Evolutionary conservation across 2,797 vertebrate genomes (phyloP), one percentile per base, ranked within the genome.

Genomic region (Gymnothorax reevesii): DNA sequence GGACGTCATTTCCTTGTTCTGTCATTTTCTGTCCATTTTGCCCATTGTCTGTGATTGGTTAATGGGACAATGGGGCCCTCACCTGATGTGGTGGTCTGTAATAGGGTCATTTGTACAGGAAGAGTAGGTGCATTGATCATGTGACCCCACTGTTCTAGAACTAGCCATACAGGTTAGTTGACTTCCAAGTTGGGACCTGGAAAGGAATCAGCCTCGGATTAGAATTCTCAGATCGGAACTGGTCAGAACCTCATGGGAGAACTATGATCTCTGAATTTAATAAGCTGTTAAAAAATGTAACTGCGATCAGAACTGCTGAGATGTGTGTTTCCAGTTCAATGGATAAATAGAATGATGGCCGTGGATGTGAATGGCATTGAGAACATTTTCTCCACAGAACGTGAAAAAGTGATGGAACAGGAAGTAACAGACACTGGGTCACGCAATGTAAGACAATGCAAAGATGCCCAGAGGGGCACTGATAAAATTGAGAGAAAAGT

Each of bases 11-110:
- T 49, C 22, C 17, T 33, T 84, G 13, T 84, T 60, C 25, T 27
- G 22, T 49, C 52, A 49, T 52, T 87, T 66, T 85, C n/a, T 60
- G 49, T 71, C 86, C 33, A 49, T 88, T 84, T 88, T 90, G 91
- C 92, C 93, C 94, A 94, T 95, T 92, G 90, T 20, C 88, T 17
- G 91, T 93, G 88, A 91, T 91, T 91, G 89, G 60, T 89, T 33
- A 88, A 92, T 92, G 94, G 94, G 94, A 95, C 93, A 94, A 94
- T 95, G 94, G 94, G 90, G 91, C 91, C 91, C 91, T 94, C 94
- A 93, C 92, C 90, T 94, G 93, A 93, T 66, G 33, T n/a, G 0
- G n/a, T 73, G 64, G 49, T 10, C 59, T 0, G 73, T 49, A 79
- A 66, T 42, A 20, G 83, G 57, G 73, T 87, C 42, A 80, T 71